Base-by-base conservation (phyloP, 2,888 invertebrate species). In the Philaethria dido region DNA sequence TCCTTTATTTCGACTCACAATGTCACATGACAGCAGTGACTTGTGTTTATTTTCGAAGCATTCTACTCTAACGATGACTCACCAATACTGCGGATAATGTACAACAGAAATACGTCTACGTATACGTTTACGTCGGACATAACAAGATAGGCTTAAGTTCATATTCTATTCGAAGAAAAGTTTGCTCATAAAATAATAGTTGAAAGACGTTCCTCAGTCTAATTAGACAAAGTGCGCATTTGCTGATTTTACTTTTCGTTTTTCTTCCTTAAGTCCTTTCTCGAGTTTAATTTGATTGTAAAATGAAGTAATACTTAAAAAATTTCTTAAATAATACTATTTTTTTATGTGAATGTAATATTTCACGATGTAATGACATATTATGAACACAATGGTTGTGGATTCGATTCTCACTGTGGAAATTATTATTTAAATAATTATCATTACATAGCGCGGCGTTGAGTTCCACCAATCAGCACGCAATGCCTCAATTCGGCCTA, bases 1-100 rank as follows among this genome's bases (percentile, higher is more conserved):
- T 33, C 1, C 39, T 50, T 29, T 3, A 50, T 14, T n/a, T 29
- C 9, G 5, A 13, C 22, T 48, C n/a, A 0, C n/a, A 50, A 50
- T 50, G 50, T 50, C 50, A 29, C 16, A 29, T 52, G 52, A 52
- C 52, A 52, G 29, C 11, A 16, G 11, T 52, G 52, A 52, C 33
- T 33, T 33, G 52, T 29, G 52, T 33, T 52, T 52, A 52, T 33
- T 52, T 52, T 33, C 33, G 5, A 52, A 52, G 2, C 25, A 11
- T 29, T n/a, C 16, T 18, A 13, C 52, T 16, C 29, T 4, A 16
- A 29, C 13, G 16, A 16, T 52, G 52, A 52, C 29, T 52, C 52
- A 52, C 16, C 8, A 52, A 33, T 5, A 33, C 11, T 33, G 16
- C 1, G 4, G 1, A 33, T 25, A 5, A 47, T 47, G 8, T n/a